A percentile compares a stretch with the other conserved stretches of the same genome.
Evolutionary conservation across 1,140 invertebrate genomes (phyloP).

Genomic region (Zaprionus gabonicus): DNA sequence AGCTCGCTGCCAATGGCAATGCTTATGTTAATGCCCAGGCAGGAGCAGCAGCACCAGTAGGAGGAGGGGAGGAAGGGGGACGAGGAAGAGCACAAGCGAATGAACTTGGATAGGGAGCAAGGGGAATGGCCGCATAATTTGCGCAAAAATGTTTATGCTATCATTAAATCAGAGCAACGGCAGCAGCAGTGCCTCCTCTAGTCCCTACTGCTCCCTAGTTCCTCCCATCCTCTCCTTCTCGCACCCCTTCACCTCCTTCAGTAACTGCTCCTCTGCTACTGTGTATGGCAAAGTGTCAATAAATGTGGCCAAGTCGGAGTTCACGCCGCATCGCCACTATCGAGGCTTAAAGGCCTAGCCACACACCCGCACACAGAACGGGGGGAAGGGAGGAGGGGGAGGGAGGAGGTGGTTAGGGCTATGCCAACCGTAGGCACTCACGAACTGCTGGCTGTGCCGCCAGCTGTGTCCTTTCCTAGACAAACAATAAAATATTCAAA

Average conservation of each 20-base stretch:
- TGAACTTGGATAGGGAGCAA: neutral
- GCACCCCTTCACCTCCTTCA: neutral
- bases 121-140: constrained; percentile 57
- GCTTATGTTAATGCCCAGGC: constrained; percentile 51
- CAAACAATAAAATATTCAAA: constrained; percentile 83
- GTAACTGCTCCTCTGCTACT: neutral
- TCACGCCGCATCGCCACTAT: constrained; percentile 29
- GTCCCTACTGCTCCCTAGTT: neutral
- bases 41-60: neutral
- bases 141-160: constrained; percentile 68
- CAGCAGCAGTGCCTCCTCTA: neutral
- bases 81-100: neutral
- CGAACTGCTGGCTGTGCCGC: constrained; percentile 13
- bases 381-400: neutral
- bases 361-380: neutral
- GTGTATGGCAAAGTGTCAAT: constrained; percentile 50
- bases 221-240: neutral
- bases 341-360: constrained; percentile 36
- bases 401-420: neutral
- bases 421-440: neutral
- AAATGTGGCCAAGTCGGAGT: constrained; percentile 40
- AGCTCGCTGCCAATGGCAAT: constrained; percentile 31
- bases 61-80: neutral
- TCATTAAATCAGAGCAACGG: constrained; percentile 59
- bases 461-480: constrained; percentile 72